Conservation (phyloP, 2,888 invertebrate genomes). For the Criorhina ranunculi region DNA sequence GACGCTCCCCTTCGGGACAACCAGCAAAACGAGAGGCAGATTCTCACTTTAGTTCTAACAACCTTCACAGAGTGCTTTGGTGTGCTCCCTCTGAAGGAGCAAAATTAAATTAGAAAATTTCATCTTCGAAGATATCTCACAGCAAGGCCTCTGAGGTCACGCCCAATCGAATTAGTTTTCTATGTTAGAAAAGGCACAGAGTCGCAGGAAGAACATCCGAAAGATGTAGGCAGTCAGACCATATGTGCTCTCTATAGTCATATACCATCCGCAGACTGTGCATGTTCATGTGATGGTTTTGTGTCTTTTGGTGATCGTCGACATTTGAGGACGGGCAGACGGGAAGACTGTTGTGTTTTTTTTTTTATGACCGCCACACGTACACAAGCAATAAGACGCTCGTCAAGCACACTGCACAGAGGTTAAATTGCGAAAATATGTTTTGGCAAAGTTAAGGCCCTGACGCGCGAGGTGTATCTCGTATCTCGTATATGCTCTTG, state of each 20-base stretch:
- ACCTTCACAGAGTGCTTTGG: slow-evolving; percentile 6
- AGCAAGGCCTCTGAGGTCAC: slow-evolving; percentile 58
- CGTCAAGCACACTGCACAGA: slow-evolving; percentile 51
- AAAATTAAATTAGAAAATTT: slow-evolving; percentile 76
- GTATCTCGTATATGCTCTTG: neutral
- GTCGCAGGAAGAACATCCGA: slow-evolving; percentile 54
- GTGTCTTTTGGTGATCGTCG: slow-evolving; percentile 25
- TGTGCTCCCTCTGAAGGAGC: slow-evolving; percentile 43
- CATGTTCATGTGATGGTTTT: slow-evolving; percentile 21
- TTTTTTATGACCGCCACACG: slow-evolving; percentile 72
- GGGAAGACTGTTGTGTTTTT: too few relatives aligned
- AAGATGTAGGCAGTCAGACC: slow-evolving; percentile 44
- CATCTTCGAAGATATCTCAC: slow-evolving; percentile 45
- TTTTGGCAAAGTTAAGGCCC: slow-evolving; percentile 46
- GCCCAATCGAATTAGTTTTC: slow-evolving; percentile 76
- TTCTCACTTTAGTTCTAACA: slow-evolving; percentile 63
- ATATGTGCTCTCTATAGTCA: slow-evolving; percentile 42
- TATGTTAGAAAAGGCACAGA: slow-evolving; percentile 52
- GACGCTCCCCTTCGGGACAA: slow-evolving; percentile 22
- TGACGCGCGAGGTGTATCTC: slow-evolving; percentile 34
- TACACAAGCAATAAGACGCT: slow-evolving; percentile 3
- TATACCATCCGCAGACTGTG: slow-evolving; percentile 64
- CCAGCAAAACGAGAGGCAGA: too few relatives aligned
- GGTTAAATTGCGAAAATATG: slow-evolving; percentile 76
- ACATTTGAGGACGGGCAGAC: slow-evolving; percentile 36